Percentiles rank a stretch among this genome's conserved stretches.
Conservation (phyloP, 1,140 invertebrate genomes). For the Lepidurus couesii region DNA sequence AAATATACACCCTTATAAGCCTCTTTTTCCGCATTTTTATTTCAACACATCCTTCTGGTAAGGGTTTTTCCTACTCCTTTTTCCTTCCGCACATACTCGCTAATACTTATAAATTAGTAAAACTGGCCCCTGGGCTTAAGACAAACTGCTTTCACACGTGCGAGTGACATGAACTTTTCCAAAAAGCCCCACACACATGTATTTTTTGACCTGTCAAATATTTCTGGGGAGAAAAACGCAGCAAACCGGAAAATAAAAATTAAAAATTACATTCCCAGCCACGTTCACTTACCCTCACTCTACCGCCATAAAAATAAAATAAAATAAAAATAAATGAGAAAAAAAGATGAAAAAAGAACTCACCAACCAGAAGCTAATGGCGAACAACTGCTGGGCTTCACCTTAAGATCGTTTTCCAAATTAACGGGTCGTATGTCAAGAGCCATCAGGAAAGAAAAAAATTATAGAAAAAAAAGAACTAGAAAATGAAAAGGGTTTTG, state of each 20-base stretch:
- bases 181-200: not conserved
- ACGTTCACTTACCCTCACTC: not conserved
- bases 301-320: not conserved
- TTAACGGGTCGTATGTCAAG: constrained; percentile 21
- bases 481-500: not conserved
- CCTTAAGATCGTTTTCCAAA: not conserved
- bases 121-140: not conserved
- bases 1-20: constrained; percentile 4
- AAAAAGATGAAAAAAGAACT: too few relatives aligned
- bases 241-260: constrained; percentile 12
- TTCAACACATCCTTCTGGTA: not conserved
- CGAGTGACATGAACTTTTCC: not conserved
- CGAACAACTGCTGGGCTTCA: not conserved
- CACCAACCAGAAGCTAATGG: not conserved
- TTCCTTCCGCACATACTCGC: not conserved
- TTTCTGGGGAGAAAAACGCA: not conserved
- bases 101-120: constrained; percentile 5
- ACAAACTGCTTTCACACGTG: constrained; percentile 13
- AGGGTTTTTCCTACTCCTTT: not conserved
- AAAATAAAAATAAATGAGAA: too few relatives aligned
- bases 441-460: not conserved
- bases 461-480: not conserved
- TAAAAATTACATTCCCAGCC: constrained; percentile 19
- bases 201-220: constrained; percentile 16
- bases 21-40: not conserved